These are phyloP conservation scores for Microdon myrmicae DNA, from an alignment of 2,888 invertebrate genomes.

Conservation along the genomic window DNA sequence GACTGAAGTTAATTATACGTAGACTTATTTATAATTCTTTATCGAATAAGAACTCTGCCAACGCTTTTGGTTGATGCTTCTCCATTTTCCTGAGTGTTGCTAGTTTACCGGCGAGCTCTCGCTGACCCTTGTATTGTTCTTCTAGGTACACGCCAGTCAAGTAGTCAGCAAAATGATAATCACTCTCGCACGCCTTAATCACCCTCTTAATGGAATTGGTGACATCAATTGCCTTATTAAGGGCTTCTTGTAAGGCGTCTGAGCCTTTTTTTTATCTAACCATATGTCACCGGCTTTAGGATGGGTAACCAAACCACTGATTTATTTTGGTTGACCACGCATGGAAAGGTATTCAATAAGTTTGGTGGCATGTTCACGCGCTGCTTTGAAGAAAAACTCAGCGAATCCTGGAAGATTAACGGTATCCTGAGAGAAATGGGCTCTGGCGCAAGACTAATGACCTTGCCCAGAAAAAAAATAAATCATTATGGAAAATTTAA, in stretches of 20 bases:
- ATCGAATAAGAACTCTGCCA: slow-evolving; percentile 88
- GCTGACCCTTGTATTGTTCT: slow-evolving; percentile 88
- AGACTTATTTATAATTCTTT: slow-evolving; percentile 69
- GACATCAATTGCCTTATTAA: slow-evolving; percentile 81
- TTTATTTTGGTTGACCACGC: slow-evolving; percentile 76
- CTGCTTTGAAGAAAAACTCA: slow-evolving; percentile 84
- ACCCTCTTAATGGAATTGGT: slow-evolving; percentile 80
- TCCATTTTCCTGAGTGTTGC: slow-evolving; percentile 80
- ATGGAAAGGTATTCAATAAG: slow-evolving; percentile 88
- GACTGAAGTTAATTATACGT: too few species aligned
- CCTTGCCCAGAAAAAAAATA: too few species aligned
- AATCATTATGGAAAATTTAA: too few species aligned
- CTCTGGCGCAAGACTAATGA: too few species aligned
- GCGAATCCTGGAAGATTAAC: slow-evolving; percentile 89
- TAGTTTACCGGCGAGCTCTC: slow-evolving; percentile 83
- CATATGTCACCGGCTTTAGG: too few species aligned
- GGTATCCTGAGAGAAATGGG: slow-evolving; percentile 76
- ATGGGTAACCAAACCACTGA: slow-evolving; percentile 58
- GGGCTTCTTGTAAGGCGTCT: slow-evolving; percentile 80
- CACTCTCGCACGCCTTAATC: slow-evolving; percentile 76
- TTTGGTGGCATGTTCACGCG: slow-evolving; percentile 87
- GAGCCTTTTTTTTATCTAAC: too few species aligned
- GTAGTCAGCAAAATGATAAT: slow-evolving; percentile 76
- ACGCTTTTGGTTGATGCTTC: slow-evolving; percentile 72
- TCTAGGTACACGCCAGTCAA: slow-evolving; percentile 80